These are phyloP conservation scores for Corythucha ciliata DNA, from an alignment of 2,888 invertebrate species.

Conservation along the genomic window DNA sequence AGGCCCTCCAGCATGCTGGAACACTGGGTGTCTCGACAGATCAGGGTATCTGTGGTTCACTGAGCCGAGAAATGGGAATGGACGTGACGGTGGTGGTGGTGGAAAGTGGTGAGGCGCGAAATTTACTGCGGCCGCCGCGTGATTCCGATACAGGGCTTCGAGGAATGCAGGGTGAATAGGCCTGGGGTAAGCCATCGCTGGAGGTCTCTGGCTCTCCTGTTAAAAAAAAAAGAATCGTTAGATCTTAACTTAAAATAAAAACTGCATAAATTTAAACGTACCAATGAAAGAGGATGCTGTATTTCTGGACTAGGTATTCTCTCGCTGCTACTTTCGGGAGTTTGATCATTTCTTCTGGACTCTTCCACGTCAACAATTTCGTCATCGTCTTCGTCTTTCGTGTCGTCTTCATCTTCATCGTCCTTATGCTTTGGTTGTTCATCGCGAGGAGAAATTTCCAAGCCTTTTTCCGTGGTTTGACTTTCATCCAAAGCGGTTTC, in stretches of 20 bases:
- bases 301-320: background rate
- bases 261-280: too few species aligned
- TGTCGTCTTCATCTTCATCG: constrained; percentile 15
- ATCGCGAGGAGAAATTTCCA: too few species aligned
- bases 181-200: constrained; percentile 65
- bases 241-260: constrained; percentile 14
- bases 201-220: constrained; percentile 32
- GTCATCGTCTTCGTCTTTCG: constrained; percentile 17
- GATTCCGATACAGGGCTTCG: constrained; percentile 68
- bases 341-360: background rate
- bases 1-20: too few species aligned
- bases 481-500: too few species aligned
- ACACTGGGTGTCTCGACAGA: too few species aligned
- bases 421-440: constrained; percentile 8
- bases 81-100: constrained; percentile 13
- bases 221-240: constrained; percentile 10
- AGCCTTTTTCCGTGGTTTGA: too few species aligned
- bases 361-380: constrained; percentile 20
- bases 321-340: constrained; percentile 1
- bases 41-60: too few species aligned
- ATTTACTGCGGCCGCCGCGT: too few species aligned
- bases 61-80: constrained; percentile 15
- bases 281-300: background rate
- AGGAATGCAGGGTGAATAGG: constrained; percentile 72
- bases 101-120: too few species aligned